Base-by-base conservation (phyloP, 1,140 invertebrate species). In the Drosophila fuyamai region DNA sequence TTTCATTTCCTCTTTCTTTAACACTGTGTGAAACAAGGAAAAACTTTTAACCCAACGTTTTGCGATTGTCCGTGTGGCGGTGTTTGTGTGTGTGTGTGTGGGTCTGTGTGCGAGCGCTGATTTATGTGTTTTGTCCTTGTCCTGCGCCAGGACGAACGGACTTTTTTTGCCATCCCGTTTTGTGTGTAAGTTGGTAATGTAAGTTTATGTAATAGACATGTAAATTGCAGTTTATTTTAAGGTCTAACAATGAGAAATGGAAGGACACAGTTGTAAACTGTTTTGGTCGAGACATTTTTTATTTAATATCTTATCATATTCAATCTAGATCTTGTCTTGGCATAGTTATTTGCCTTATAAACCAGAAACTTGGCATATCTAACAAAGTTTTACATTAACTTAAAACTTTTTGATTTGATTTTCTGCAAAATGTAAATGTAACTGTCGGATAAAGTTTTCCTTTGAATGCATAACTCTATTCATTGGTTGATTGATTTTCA, bases 81-180 rank as follows among this genome's bases (percentile, higher is more conserved):
- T 61, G 47, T 23, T 18, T 5, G 13, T 44, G 70, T 43, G 47
- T 23, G 27, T 5, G 13, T 44, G 70, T 43, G 23, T 76, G 43
- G n/a, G 40, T 35, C 8, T 41, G 40, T 54, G 41, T 35, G 58
- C 54, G 41, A 53, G 46, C 47, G 70, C 63, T 79, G 83, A 88
- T 88, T 88, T 88, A 76, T 82, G 71, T 76, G 71, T 75, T 71
- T 68, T 77, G 51, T 76, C 65, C 63, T 54, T 76, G 63, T 58
- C 65, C 68, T 27, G 68, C 68, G 60, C 57, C 79, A 72, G 66
- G 65, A 55, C 65, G 66, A 71, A 38, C 71, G 68, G 68, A 72
- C 68, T 23, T 47, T 40, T 36, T 72, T 72, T 47, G 35, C 50
- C 43, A 70, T 70, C 50, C 50, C 66, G 16, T 14, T 70, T 66